phyloP scores from a whole-genome alignment of 2,797 vertebrate genomes.

The Octomys mimax region DNA sequence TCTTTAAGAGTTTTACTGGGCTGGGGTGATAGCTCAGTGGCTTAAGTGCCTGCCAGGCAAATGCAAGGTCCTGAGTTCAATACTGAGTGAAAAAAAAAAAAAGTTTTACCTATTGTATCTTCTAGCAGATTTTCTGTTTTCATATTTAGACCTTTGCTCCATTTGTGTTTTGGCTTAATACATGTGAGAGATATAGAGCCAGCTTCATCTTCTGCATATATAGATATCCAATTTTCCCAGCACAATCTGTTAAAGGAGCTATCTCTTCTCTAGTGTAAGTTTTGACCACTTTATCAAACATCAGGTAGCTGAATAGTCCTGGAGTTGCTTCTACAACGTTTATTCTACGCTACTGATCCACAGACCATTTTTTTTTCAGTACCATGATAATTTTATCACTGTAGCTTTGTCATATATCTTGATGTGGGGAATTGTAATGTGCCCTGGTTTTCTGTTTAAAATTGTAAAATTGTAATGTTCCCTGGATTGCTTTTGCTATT shows the following conservation, averaged over 20 bases:
- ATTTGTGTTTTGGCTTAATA: background rate
- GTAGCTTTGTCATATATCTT: background rate
- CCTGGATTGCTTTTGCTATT: background rate
- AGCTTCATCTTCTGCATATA: background rate
- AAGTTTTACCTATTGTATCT: background rate
- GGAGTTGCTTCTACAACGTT: background rate
- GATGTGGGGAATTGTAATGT: background rate
- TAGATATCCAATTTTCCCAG: background rate
- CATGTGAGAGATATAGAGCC: background rate
- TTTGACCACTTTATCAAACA: background rate
- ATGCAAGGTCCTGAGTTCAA: no score
- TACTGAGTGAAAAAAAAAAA: no score
- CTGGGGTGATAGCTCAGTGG: no score
- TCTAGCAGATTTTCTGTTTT: background rate
- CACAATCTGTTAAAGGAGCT: background rate
- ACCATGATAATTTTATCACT: background rate
- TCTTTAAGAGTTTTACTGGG: background rate
- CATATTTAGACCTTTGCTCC: background rate
- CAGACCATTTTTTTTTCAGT: background rate
- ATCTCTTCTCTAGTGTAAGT: background rate
- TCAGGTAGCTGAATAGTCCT: background rate
- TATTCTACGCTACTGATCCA: background rate
- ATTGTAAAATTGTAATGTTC: no score
- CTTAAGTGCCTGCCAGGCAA: no score
- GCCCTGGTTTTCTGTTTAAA: background rate